Conservation (phyloP, 2,888 invertebrate genomes). For the Ochlodes sylvanus region DNA sequence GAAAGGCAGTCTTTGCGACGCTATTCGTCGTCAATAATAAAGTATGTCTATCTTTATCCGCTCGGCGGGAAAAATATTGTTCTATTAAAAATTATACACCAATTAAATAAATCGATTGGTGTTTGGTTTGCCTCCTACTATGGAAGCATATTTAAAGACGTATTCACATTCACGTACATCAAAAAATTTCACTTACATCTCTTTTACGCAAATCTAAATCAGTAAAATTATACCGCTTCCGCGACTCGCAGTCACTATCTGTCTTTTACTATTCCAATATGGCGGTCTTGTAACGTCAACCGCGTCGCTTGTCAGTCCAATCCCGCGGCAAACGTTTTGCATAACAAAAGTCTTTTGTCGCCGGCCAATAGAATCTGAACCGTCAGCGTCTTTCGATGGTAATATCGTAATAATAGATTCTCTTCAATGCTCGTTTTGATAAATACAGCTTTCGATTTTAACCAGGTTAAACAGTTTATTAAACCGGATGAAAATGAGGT, state of each 20-base stretch:
- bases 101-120: too few species aligned
- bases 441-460: neutral
- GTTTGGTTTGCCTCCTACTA: too few species aligned
- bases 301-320: slow-evolving; percentile 9
- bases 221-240: slow-evolving; percentile 4
- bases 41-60: too few species aligned
- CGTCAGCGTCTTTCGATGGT: neutral
- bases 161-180: too few species aligned
- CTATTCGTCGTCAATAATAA: too few species aligned
- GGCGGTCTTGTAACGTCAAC: neutral
- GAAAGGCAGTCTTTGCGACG: too few species aligned
- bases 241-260: neutral
- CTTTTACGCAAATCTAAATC: neutral
- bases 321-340: slow-evolving; percentile 35
- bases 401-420: slow-evolving; percentile 5
- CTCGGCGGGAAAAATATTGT: too few species aligned
- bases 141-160: too few species aligned
- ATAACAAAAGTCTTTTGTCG: slow-evolving; percentile 39
- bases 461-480: neutral
- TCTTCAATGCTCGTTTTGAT: neutral
- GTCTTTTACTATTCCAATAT: slow-evolving; percentile 12
- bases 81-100: too few species aligned
- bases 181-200: too few species aligned
- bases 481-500: too few species aligned
- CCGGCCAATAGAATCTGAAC: slow-evolving; percentile 10